Percentiles rank a stretch among this genome's conserved stretches.
Evolutionary conservation across 1,140 invertebrate genomes (phyloP).

Genomic region (Melanaphis sacchari): DNA sequence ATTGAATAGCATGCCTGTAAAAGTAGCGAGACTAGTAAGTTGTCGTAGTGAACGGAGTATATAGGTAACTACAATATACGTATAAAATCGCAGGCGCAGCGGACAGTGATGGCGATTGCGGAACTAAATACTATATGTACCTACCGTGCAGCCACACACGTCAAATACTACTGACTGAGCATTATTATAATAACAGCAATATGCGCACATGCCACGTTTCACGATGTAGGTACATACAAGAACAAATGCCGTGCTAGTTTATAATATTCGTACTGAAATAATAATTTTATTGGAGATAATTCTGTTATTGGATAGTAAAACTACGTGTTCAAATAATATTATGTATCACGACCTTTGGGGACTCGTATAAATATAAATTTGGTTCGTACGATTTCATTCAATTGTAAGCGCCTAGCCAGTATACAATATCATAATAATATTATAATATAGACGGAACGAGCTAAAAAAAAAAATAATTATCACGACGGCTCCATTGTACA

Average conservation of each 20-base stretch:
- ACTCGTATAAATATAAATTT: neutral
- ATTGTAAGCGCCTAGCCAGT: neutral
- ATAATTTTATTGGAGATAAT: neutral
- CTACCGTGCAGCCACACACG: neutral
- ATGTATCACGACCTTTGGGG: neutral
- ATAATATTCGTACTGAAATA: neutral
- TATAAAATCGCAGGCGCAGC: neutral
- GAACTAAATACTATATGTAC: neutral
- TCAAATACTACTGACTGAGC: neutral
- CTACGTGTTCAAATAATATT: neutral
- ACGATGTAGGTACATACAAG: neutral
- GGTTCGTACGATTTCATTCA: neutral
- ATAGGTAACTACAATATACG: neutral
- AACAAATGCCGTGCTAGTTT: neutral
- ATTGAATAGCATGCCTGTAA: neutral
- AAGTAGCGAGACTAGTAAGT: neutral
- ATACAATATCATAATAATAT: neutral
- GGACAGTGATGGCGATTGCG: neutral
- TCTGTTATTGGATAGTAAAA: neutral
- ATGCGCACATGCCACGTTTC: neutral
- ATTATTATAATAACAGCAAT: neutral
- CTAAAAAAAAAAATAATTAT: neutral
- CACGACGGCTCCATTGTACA: neutral
- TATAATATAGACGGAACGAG: neutral
- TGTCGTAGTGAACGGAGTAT: neutral